Percentiles rank a stretch among this genome's conserved stretches.
Conservation (phyloP, 2,797 vertebrate species). For the Pelobates cultripes region DNA sequence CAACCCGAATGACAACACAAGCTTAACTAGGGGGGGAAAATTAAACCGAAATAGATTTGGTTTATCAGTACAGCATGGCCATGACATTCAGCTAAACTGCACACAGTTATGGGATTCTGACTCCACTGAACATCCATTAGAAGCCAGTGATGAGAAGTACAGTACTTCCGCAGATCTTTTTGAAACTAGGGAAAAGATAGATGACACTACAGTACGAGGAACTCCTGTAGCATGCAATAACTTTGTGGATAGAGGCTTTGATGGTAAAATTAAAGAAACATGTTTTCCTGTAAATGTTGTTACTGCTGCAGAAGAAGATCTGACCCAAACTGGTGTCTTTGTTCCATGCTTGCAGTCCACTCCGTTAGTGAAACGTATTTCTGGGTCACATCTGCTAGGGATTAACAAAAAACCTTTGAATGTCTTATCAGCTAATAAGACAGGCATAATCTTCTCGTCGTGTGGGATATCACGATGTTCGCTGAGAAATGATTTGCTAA, state of each 20-base stretch:
- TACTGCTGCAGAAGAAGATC: background rate
- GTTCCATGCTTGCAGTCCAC: constrained; percentile 74
- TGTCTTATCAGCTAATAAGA: constrained; percentile 51
- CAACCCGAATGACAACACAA: no score
- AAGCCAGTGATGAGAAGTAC: constrained; percentile 54
- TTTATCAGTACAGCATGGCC: no score
- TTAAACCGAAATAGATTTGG: no score
- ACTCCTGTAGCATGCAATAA: background rate
- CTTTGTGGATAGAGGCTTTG: background rate
- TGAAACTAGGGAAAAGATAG: constrained; percentile 51
- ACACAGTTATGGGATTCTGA: background rate
- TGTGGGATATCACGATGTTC: constrained; percentile 55
- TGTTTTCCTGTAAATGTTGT: background rate
- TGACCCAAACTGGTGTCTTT: constrained; percentile 59
- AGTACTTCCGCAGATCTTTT: constrained; percentile 78
- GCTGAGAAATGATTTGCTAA: constrained; percentile 58
- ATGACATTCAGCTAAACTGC: no score
- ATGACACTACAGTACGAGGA: background rate
- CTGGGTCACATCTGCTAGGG: constrained; percentile 39
- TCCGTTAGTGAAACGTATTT: constrained; percentile 64
- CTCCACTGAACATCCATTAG: no score
- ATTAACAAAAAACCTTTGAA: constrained; percentile 39
- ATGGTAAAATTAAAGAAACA: background rate
- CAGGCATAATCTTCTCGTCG: constrained; percentile 54
- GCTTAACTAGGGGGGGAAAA: no score